Conservation (phyloP, 2,113 vertebrate genomes). For the Grus americana region DNA sequence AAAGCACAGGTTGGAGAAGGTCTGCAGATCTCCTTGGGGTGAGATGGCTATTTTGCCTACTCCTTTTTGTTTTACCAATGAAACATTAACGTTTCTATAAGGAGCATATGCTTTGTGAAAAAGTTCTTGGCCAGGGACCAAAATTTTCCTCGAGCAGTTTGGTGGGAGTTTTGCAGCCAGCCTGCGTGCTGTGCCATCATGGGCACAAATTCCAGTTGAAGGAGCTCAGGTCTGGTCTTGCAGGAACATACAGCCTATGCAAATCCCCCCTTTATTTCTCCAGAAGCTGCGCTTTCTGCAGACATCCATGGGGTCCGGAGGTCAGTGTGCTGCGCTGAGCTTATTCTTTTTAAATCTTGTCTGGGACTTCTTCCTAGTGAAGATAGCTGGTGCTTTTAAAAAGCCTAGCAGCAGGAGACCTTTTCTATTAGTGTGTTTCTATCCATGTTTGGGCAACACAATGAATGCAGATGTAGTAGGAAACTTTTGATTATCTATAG, state of each 20-base stretch:
- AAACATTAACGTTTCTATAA: neutral
- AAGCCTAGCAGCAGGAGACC: conserved; percentile 12
- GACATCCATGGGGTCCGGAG: neutral
- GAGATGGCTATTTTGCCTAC: neutral
- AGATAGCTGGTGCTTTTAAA: neutral
- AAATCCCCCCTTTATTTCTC: neutral
- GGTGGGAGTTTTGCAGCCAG: neutral
- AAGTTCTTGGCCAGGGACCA: neutral
- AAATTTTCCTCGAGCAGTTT: neutral
- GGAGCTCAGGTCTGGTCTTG: neutral
- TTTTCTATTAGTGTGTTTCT: conserved; percentile 14
- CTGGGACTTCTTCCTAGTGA: neutral
- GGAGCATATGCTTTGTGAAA: neutral
- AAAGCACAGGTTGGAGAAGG: neutral
- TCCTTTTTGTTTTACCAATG: neutral
- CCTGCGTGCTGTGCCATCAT: rapidly evolving
- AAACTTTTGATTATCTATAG: conserved; percentile 57
- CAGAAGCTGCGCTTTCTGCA: neutral
- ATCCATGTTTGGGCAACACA: conserved; percentile 43
- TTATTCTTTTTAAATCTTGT: neutral
- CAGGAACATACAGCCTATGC: neutral
- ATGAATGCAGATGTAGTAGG: conserved; percentile 53
- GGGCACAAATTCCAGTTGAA: neutral
- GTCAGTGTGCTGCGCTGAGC: neutral
- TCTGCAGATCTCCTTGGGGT: neutral